These are phyloP conservation scores for Eilema griseolum DNA, from an alignment of 2,888 invertebrate genomes.

Conservation along the genomic window DNA sequence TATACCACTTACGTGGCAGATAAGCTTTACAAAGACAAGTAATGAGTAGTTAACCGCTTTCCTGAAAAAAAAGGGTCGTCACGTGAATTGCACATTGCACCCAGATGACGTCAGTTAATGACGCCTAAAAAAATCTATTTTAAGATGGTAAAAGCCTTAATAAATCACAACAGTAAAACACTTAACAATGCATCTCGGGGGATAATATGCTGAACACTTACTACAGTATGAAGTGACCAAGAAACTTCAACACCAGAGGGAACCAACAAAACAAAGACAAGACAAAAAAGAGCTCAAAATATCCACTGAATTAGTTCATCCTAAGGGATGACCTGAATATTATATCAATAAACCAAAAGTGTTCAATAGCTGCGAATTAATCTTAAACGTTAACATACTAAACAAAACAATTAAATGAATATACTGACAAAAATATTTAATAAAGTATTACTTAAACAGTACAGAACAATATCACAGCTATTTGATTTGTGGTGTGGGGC, in stretches of 20 bases:
- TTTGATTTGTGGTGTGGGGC: constrained; percentile 3
- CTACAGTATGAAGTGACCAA: not conserved
- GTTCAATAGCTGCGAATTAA: not conserved
- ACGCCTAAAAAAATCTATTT: not conserved
- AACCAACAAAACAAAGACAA: not conserved
- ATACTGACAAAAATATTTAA: constrained; percentile 38
- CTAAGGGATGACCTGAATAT: not conserved
- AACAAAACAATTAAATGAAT: constrained; percentile 9
- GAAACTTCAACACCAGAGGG: not conserved
- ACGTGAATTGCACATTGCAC: too few species aligned
- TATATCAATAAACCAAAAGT: not conserved
- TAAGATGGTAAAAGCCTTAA: not conserved
- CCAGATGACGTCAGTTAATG: too few species aligned
- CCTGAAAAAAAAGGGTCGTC: too few species aligned
- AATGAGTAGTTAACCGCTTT: too few species aligned
- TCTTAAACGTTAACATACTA: not conserved
- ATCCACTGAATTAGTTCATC: not conserved
- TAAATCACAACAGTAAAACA: not conserved
- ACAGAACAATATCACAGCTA: constrained; percentile 31
- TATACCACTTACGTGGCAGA: too few species aligned
- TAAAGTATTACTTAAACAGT: constrained; percentile 39
- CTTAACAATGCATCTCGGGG: not conserved
- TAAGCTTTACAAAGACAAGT: not conserved
- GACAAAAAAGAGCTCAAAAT: not conserved
- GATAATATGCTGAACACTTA: not conserved